Conservation (phyloP, 2,888 invertebrate genomes). For the Scaptomyza parva region DNA sequence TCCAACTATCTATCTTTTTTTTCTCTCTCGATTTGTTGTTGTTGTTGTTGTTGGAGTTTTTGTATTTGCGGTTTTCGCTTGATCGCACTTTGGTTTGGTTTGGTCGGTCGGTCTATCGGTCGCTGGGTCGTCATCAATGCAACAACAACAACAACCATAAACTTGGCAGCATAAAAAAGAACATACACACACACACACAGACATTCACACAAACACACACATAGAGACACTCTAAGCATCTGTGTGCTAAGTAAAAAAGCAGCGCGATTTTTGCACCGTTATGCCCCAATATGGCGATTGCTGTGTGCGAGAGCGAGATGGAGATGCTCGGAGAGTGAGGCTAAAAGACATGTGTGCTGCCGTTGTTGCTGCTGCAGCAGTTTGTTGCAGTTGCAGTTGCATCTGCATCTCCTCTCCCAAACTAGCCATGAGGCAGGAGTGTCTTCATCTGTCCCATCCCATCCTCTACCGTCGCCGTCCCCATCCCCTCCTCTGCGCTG, state of each 20-base stretch:
- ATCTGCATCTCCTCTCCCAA: conserved; percentile 70
- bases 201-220: conserved; percentile 12
- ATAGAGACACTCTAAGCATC: conserved; percentile 5
- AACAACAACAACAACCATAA: conserved; percentile 40
- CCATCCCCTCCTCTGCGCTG: background rate
- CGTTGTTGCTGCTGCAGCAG: conserved; percentile 7
- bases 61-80: conserved; percentile 71
- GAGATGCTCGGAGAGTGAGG: background rate
- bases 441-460: conserved; percentile 45
- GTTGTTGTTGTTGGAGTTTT: conserved; percentile 17
- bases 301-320: conserved; percentile 32
- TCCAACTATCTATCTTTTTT: conserved; percentile 23
- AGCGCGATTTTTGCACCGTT: conserved; percentile 81
- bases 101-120: conserved; percentile 72
- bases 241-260: conserved; percentile 53
- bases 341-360: conserved; percentile 50
- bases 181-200: conserved; percentile 31
- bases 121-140: conserved; percentile 80
- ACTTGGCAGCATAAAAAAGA: conserved; percentile 58
- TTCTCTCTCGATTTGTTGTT: background rate
- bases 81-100: conserved; percentile 66
- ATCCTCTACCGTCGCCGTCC: background rate
- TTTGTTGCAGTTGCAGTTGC: conserved; percentile 37
- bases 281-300: conserved; percentile 79
- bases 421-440: conserved; percentile 65